Percentiles rank a stretch among this genome's conserved stretches.
These are phyloP conservation scores for Pheosia gnoma DNA, from an alignment of 2,888 invertebrate species.

Conservation along the genomic window DNA sequence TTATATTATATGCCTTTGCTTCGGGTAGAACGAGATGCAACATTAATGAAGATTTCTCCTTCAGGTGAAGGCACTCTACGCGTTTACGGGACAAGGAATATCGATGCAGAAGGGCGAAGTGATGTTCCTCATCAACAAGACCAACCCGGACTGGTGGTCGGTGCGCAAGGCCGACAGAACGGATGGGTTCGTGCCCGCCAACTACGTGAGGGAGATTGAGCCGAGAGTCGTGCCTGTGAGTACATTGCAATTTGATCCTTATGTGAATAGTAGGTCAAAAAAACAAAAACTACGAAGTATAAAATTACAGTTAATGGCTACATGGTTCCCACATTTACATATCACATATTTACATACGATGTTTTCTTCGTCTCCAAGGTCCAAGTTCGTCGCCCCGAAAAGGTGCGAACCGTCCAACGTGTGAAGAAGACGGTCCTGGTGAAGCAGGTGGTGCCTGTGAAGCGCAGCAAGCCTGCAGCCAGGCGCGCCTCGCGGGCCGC, in stretches of 20 bases:
- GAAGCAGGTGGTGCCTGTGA: slow-evolving; percentile 92
- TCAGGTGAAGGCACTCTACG: slow-evolving; percentile 90
- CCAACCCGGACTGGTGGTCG: slow-evolving; percentile 99
- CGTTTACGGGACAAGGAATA: slow-evolving; percentile 96
- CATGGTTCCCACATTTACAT: no score
- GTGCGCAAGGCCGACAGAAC: slow-evolving; percentile 95
- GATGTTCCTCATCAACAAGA: slow-evolving; percentile 96
- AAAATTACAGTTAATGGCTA: no score
- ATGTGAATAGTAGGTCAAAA: no score
- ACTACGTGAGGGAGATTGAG: slow-evolving; percentile 96
- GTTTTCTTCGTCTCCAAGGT: slow-evolving; percentile 69
- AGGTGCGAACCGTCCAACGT: slow-evolving; percentile 91
- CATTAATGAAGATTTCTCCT: no score
- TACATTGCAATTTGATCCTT: slow-evolving; percentile 11
- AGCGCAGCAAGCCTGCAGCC: slow-evolving; percentile 65
- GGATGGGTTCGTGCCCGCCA: slow-evolving; percentile 99
- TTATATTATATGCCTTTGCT: no score
- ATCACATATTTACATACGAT: no score
- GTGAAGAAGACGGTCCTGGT: slow-evolving; percentile 96
- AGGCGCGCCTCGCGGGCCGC: slow-evolving; percentile 49
- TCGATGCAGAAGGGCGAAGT: slow-evolving; percentile 95
- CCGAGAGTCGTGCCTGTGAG: slow-evolving; percentile 90
- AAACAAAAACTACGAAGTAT: no score
- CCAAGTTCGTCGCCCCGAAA: slow-evolving; percentile 93
- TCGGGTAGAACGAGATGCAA: no score